Evolutionary conservation across 2,888 invertebrate genomes (phyloP).

Genomic region (Hecatera dysodea): DNA sequence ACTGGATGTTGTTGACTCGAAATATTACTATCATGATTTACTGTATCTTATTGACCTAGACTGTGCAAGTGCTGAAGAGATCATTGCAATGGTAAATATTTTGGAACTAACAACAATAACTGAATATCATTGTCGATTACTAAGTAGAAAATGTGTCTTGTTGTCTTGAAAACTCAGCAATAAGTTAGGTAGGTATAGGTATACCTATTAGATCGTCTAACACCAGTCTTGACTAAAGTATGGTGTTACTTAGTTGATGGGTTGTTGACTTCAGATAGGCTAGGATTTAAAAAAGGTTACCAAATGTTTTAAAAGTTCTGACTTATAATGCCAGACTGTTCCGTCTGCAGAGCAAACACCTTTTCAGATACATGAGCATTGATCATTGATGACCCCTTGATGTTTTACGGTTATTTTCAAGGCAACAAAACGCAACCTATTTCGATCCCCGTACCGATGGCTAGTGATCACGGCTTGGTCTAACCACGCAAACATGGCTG

Average conservation of each 20-base stretch:
- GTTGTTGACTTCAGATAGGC: too few relatives aligned
- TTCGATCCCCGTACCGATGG: constrained; percentile 81
- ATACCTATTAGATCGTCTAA: too few relatives aligned
- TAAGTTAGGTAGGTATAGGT: too few relatives aligned
- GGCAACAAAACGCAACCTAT: constrained; percentile 70
- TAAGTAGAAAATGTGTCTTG: too few relatives aligned
- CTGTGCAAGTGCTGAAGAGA: constrained; percentile 69
- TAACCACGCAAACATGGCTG: constrained; percentile 33
- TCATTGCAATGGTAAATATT: constrained; percentile 69
- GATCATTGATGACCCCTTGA: not conserved
- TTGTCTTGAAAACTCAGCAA: too few relatives aligned
- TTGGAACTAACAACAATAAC: not conserved
- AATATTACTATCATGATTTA: constrained; percentile 71
- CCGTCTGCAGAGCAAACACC: not conserved
- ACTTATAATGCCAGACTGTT: not conserved
- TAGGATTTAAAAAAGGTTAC: too few relatives aligned
- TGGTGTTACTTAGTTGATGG: too few relatives aligned
- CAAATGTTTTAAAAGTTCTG: too few relatives aligned
- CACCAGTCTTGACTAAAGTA: too few relatives aligned
- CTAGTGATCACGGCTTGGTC: constrained; percentile 67
- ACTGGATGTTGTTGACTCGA: constrained; percentile 44
- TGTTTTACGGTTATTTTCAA: constrained; percentile 48
- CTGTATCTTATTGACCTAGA: constrained; percentile 78
- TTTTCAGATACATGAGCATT: not conserved
- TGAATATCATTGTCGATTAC: not conserved